These are phyloP conservation scores for Pachymerium ferrugineum DNA, from an alignment of 2,888 invertebrate genomes.

Conservation along the genomic window DNA sequence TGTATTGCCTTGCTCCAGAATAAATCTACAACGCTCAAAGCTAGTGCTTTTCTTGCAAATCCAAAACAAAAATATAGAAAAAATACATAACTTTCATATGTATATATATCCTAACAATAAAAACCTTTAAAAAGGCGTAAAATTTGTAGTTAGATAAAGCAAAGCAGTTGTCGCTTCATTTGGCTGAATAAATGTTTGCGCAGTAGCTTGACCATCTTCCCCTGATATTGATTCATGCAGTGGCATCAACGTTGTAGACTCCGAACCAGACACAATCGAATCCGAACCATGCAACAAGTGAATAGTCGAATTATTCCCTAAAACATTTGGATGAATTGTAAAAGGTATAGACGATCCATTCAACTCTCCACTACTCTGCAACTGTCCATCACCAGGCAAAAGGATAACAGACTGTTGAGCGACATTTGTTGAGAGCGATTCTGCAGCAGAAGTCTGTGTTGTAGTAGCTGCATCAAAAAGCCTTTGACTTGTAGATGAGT, in stretches of 20 bases:
- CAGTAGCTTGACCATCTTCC: conserved; percentile 24
- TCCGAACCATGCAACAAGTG: conserved; percentile 10
- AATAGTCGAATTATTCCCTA: neutral
- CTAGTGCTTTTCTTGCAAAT: too few species aligned
- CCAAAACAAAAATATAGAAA: too few species aligned
- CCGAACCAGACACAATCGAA: neutral
- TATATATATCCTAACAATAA: neutral
- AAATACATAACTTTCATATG: too few species aligned
- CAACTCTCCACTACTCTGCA: neutral
- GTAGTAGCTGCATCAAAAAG: neutral
- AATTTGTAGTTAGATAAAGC: conserved; percentile 37
- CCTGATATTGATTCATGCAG: conserved; percentile 31
- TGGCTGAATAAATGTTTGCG: conserved; percentile 34
- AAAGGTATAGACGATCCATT: conserved; percentile 27
- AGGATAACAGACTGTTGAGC: conserved; percentile 30
- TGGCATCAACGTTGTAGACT: conserved; percentile 29
- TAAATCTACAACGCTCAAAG: too few species aligned
- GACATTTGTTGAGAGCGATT: neutral
- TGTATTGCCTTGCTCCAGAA: too few species aligned
- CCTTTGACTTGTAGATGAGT: neutral
- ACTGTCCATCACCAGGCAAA: neutral
- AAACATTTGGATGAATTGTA: conserved; percentile 9
- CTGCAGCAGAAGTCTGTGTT: neutral
- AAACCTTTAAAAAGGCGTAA: conserved; percentile 34
- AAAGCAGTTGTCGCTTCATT: conserved; percentile 38